A percentile compares a stretch with the other conserved stretches of the same genome.
These are phyloP conservation scores for Sinocyclocheilus rhinocerous DNA, from an alignment of 2,113 vertebrate genomes.

Conservation along the genomic window DNA sequence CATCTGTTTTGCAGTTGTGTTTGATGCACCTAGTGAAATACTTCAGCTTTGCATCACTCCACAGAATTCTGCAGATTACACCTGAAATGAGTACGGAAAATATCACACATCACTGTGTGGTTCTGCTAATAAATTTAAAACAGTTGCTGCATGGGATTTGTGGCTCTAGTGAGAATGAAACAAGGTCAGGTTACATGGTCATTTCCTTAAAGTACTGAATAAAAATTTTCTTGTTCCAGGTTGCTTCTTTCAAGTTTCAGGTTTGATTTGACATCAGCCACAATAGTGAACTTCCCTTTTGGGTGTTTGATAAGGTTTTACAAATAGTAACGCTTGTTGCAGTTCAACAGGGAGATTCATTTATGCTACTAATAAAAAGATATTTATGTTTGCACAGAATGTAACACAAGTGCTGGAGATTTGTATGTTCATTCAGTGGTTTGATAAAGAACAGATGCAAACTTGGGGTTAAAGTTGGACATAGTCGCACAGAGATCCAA, in stretches of 20 bases:
- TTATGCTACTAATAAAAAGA: not conserved
- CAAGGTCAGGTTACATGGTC: not conserved
- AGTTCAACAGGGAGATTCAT: not conserved
- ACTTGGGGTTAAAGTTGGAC: not conserved
- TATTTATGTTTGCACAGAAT: not conserved
- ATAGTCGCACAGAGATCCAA: not conserved
- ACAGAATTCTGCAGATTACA: not conserved
- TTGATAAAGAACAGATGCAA: slow-evolving; percentile 11
- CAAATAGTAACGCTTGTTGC: not conserved
- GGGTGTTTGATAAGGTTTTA: not conserved
- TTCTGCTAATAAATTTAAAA: not conserved
- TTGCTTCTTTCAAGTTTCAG: not conserved
- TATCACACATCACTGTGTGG: not conserved
- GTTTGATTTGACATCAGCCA: not conserved
- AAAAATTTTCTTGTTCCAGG: not conserved
- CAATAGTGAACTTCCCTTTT: not conserved
- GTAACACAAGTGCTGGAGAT: not conserved
- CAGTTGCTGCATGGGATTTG: not conserved
- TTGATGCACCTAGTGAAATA: not conserved
- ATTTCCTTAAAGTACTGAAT: not conserved
- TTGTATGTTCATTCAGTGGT: not conserved
- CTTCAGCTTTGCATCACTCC: not conserved
- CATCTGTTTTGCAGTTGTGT: not conserved
- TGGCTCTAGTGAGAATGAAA: not conserved
- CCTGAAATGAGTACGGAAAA: not conserved